These are phyloP conservation scores for Axinella damicornis DNA, from an alignment of 37 sponge, comb jelly and placozoan genomes.

Conservation along the genomic window DNA sequence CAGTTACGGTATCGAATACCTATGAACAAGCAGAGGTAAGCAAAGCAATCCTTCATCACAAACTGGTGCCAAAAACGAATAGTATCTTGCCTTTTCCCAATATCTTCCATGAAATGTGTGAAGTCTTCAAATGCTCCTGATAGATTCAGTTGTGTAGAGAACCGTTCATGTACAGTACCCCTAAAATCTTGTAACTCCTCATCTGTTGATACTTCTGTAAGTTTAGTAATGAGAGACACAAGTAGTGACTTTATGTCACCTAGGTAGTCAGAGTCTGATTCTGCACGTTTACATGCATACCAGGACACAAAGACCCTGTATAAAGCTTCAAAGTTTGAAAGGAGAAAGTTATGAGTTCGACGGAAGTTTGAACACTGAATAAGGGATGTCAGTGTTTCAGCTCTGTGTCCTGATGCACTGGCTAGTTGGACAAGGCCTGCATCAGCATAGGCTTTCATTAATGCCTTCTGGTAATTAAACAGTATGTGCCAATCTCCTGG, in stretches of 20 bases:
- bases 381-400: conserved; percentile 6
- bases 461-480: not conserved
- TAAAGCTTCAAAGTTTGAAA: not conserved
- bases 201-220: no score
- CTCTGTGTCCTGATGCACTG: not conserved
- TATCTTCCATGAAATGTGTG: no score
- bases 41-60: conserved; percentile 11
- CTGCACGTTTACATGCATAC: no score
- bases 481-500: conserved; percentile 16
- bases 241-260: no score
- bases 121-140: not conserved
- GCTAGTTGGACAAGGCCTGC: not conserved
- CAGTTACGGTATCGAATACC: conserved; percentile 10
- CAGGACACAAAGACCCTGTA: not conserved
- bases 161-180: no score
- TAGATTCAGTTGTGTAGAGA: no score
- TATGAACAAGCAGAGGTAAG: not conserved
- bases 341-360: not conserved
- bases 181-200: no score
- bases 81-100: no score
- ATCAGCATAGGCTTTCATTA: conserved; percentile 18
- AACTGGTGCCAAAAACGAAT: conserved; percentile 27
- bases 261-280: no score
- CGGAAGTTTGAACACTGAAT: not conserved
- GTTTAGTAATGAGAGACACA: no score